These are phyloP conservation scores for Thecophora atra DNA, from an alignment of 2,888 invertebrate species.

Conservation along the genomic window DNA sequence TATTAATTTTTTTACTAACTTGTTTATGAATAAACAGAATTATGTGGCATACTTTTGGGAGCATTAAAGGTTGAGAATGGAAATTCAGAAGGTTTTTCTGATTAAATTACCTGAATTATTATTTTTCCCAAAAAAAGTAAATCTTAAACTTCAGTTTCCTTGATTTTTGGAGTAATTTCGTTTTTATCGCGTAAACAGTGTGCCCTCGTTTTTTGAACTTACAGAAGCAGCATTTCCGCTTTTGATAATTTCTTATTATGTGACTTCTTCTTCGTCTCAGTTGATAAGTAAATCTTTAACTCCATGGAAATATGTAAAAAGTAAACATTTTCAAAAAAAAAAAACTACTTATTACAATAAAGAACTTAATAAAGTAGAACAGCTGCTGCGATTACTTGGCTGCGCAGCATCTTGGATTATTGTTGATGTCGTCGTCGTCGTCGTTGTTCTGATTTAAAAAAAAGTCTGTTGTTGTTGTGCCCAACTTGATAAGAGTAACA, in stretches of 20 bases:
- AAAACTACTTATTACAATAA: slow-evolving; percentile 5
- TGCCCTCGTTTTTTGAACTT: no score
- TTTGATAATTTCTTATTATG: background rate
- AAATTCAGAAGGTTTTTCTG: background rate
- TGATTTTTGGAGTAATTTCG: no score
- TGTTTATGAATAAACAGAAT: no score
- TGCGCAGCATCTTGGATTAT: background rate
- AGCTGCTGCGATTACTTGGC: background rate
- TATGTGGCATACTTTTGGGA: no score
- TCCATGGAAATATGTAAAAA: no score
- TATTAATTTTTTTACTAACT: no score
- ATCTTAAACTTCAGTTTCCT: no score
- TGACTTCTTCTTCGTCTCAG: background rate
- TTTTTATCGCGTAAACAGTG: no score
- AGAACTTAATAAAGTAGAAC: slow-evolving; percentile 3
- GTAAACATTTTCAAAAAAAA: background rate
- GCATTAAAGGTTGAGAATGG: background rate
- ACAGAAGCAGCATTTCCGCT: no score
- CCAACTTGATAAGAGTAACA: no score
- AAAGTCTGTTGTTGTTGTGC: background rate
- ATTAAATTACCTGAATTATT: no score
- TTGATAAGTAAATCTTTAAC: background rate
- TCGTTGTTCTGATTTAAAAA: background rate
- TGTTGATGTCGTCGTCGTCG: background rate
- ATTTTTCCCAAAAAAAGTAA: no score